Percentiles rank a stretch among this genome's conserved stretches.
phyloP scores from a whole-genome alignment of 2,888 invertebrate genomes.

The Patella ulyssiponensis region DNA sequence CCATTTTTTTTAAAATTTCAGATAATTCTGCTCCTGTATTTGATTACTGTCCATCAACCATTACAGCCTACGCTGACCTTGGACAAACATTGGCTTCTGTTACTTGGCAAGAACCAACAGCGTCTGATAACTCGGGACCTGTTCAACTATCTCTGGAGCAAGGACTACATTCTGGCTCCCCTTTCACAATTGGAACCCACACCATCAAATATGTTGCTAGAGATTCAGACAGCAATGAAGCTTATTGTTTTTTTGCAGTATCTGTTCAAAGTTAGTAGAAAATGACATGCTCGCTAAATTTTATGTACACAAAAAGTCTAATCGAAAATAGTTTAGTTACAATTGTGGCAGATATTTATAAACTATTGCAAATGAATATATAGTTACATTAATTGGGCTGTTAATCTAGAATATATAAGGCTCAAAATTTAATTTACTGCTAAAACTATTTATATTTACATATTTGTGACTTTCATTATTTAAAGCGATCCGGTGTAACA shows the following conservation, averaged over 20 bases:
- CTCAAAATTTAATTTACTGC: background rate
- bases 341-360: too few relatives aligned
- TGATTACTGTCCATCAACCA: constrained; percentile 16
- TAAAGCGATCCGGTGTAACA: constrained; percentile 6
- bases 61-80: background rate
- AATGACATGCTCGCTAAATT: too few relatives aligned
- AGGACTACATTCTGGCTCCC: constrained; percentile 11
- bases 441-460: too few relatives aligned
- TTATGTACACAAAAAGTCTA: too few relatives aligned
- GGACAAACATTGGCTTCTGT: constrained; percentile 7
- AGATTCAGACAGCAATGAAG: background rate
- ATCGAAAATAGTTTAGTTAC: too few relatives aligned
- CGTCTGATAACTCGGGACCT: background rate
- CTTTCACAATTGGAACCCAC: background rate
- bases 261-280: constrained; percentile 6
- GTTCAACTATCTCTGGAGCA: background rate
- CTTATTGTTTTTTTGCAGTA: constrained; percentile 14
- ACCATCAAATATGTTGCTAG: constrained; percentile 12
- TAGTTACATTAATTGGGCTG: too few relatives aligned
- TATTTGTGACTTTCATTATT: background rate
- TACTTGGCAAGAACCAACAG: constrained; percentile 16
- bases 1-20: background rate
- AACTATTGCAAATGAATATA: too few relatives aligned
- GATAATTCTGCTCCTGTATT: constrained; percentile 11
- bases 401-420: too few relatives aligned